Evolutionary conservation across 2,113 vertebrate species (phyloP), one percentile per base, ranked within the genome.

Genomic region (Clinocottus analis): DNA sequence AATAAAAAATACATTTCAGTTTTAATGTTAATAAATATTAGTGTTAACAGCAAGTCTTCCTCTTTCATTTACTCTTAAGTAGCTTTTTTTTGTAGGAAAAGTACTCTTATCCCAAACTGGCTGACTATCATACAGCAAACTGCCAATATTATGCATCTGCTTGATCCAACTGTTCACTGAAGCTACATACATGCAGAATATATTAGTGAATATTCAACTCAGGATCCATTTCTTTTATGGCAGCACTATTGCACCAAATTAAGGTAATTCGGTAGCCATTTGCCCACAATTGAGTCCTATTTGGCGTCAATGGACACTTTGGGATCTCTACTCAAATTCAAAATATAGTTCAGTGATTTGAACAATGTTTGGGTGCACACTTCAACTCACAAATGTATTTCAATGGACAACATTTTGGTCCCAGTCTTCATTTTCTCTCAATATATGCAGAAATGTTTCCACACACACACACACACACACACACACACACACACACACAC

Each of bases 1-100:
- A 68, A 45, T 27, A 29, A 53, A 73, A 69, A 56, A 19, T 21
- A 35, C 59, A 59, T 35, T 58, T 51, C 17, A 1, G 37, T 13
- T 37, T 63, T 56, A n/a, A n/a, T n/a, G n/a, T n/a, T n/a, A 83
- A 61, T 23, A 9, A 63, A 11, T 13, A 21, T 63, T 39, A 39
- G n/a, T 16, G 35, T 25, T 51, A 31, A 68, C 33, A 56, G 53
- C 14, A 56, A 29, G 17, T 58, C 7, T 58, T 51, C 49, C 23
- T 23, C 9, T 51, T 41, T 47, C 3, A 29, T 37, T 33, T 49
- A 31, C 51, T 19, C 19, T 58, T 13, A 19, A 45, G 14, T 14
- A 13, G n/a, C n/a, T n/a, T n/a, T n/a, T n/a, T n/a, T 8, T 61
- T n/a, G 56, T 31, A 53, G 17, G 21, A 29, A 51, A 68, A 60